Evolutionary conservation across 1,140 invertebrate species (phyloP), one percentile per base, ranked within the genome.

Genomic region (Linepithema humile): DNA sequence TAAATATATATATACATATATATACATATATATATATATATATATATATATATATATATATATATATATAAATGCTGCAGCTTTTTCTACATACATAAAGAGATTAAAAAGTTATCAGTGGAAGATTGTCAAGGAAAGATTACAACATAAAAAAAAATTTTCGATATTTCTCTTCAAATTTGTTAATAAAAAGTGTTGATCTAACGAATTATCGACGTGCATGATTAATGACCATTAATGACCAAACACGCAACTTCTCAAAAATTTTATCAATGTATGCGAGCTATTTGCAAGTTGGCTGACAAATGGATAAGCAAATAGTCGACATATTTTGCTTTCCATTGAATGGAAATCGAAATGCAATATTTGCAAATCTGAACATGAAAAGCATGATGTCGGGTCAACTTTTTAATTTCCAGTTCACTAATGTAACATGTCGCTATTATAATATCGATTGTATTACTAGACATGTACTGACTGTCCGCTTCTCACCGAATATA

Each of bases 301-400:
- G 55, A 75, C 55, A 62, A 38, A 45, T 12, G 48, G 72, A 62
- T 60, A 60, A 75, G 55, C 26, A 75, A 75, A 75, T 26, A 62
- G 23, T 60, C 26, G 38, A 62, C 62, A 26, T 75, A 75, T 75
- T 62, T 60, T 43, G 35, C 50, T 75, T 43, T 35, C 38, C 7
- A 43, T 43, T 15, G 64, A 48, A 72, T 72, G 32, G 20, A 72
- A 55, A 72, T 55, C 69, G 48, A 35, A 35, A 72, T 72, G 69
- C 48, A 38, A 72, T 48, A 38, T 67, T 67, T 67, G 69, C 48
- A 38, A 48, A 72, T 20, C 32, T 7, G 69, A 15, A 72, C 69
- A 32, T 72, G 69, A 10, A 48, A 72, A 72, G 43, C 15, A 20
- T 23, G 69, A 72, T 72, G 43, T 17, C 23, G n/a, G 40, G 67